Conservation (phyloP, 2,888 invertebrate species). For the Leptogaster cylindrica region DNA sequence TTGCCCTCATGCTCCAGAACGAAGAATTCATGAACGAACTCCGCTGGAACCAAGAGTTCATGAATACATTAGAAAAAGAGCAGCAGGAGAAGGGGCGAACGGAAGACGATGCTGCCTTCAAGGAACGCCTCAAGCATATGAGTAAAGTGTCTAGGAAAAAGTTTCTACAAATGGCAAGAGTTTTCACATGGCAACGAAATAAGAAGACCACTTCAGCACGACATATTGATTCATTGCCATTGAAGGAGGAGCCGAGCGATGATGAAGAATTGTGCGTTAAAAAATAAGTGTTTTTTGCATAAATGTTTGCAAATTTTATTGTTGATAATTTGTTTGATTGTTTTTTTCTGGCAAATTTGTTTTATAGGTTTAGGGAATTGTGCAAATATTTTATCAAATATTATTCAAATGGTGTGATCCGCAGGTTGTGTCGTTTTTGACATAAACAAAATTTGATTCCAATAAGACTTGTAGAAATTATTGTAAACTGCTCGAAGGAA, state of each 20-base stretch:
- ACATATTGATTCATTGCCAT: conserved; percentile 66
- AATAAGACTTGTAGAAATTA: conserved; percentile 23
- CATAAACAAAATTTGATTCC: conserved; percentile 36
- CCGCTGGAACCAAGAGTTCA: conserved; percentile 84
- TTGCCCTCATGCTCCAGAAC: conserved; percentile 86
- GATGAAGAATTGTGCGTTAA: conserved; percentile 63
- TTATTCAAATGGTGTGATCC: conserved; percentile 32
- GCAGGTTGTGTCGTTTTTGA: conserved; percentile 36
- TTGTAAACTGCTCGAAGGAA: conserved; percentile 21
- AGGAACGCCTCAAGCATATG: conserved; percentile 81
- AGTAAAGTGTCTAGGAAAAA: conserved; percentile 83
- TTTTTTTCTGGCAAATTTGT: conserved; percentile 14
- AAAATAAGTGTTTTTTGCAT: conserved; percentile 13
- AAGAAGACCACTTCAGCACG: conserved; percentile 62
- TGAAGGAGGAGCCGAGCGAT: conserved; percentile 70
- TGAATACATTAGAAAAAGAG: conserved; percentile 82
- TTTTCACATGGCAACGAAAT: conserved; percentile 74
- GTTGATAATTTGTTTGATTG: conserved; percentile 34
- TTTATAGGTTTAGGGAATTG: conserved; percentile 33
- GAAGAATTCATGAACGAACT: conserved; percentile 89
- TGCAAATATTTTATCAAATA: conserved; percentile 33
- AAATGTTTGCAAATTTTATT: conserved; percentile 27
- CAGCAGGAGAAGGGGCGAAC: conserved; percentile 65
- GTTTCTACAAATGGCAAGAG: conserved; percentile 78
- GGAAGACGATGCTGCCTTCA: conserved; percentile 74